These are phyloP conservation scores for Hyalella azteca DNA, from an alignment of 2,888 invertebrate genomes.

Conservation along the genomic window DNA sequence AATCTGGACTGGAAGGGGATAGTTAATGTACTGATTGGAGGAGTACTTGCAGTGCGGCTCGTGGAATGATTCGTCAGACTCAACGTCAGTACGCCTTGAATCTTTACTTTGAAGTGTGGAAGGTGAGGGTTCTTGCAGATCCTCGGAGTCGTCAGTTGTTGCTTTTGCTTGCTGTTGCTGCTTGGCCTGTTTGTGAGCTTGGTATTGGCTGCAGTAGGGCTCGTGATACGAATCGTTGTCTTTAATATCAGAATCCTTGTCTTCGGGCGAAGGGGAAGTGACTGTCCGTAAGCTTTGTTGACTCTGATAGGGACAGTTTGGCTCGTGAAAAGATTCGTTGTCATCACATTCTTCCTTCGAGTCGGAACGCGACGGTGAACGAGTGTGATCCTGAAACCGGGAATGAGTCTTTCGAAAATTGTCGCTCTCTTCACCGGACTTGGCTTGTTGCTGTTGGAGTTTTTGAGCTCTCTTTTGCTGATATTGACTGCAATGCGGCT, in stretches of 20 bases:
- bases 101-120: constrained; percentile 9
- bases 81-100: not conserved
- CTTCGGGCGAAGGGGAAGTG: not conserved
- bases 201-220: constrained; percentile 38
- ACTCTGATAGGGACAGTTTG: constrained; percentile 32
- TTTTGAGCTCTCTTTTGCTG: constrained; percentile 17
- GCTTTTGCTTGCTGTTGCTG: constrained; percentile 14
- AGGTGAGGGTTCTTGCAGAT: not conserved
- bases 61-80: constrained; percentile 32
- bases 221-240: constrained; percentile 38
- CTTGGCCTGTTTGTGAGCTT: constrained; percentile 15
- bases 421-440: constrained; percentile 16
- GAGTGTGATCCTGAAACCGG: constrained; percentile 15
- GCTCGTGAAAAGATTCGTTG: constrained; percentile 35
- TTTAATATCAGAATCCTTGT: not conserved
- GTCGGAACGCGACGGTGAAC: constrained; percentile 7
- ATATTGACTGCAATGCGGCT: constrained; percentile 37
- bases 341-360: constrained; percentile 28
- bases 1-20: constrained; percentile 31
- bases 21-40: constrained; percentile 36
- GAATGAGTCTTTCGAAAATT: not conserved
- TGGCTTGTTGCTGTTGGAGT: not conserved
- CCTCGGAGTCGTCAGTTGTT: not conserved
- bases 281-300: constrained; percentile 28
- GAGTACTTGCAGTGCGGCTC: constrained; percentile 31